phyloP scores from a whole-genome alignment of 2,888 invertebrate genomes.

The Quadroppia sp. region DNA sequence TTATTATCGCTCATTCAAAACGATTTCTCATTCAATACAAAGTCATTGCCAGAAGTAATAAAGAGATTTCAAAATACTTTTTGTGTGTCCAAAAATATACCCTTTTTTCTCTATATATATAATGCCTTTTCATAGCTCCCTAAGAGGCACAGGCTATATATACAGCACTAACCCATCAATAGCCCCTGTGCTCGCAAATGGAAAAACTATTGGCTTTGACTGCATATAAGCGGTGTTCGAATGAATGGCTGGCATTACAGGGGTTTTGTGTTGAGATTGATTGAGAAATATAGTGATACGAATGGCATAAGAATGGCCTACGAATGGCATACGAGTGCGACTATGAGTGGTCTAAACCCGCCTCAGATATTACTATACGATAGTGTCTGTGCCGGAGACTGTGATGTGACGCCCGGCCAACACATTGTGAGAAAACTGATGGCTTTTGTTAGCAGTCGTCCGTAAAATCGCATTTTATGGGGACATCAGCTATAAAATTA shows the following conservation, averaged over 20 bases:
- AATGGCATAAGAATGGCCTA: not conserved
- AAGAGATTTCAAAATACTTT: not conserved
- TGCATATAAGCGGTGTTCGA: not conserved
- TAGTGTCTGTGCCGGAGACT: too few species aligned
- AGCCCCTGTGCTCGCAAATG: too few species aligned
- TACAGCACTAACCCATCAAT: too few species aligned
- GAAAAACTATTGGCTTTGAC: not conserved
- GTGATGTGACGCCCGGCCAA: not conserved
- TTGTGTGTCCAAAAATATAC: not conserved
- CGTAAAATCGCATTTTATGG: conserved; percentile 31
- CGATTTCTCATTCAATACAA: not conserved
- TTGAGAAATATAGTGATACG: not conserved
- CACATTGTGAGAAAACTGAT: conserved; percentile 5
- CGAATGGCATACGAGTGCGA: not conserved
- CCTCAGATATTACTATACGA: not conserved
- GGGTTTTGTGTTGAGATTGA: not conserved
- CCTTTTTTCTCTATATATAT: not conserved
- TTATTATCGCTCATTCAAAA: not conserved
- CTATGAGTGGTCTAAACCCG: not conserved
- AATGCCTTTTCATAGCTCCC: too few species aligned
- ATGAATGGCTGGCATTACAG: conserved; percentile 1
- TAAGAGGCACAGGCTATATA: too few species aligned
- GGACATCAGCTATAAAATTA: conserved; percentile 26
- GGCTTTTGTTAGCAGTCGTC: not conserved
- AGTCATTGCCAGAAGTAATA: not conserved